Conservation (phyloP, 2,797 vertebrate species). For the Coluber constrictor region DNA sequence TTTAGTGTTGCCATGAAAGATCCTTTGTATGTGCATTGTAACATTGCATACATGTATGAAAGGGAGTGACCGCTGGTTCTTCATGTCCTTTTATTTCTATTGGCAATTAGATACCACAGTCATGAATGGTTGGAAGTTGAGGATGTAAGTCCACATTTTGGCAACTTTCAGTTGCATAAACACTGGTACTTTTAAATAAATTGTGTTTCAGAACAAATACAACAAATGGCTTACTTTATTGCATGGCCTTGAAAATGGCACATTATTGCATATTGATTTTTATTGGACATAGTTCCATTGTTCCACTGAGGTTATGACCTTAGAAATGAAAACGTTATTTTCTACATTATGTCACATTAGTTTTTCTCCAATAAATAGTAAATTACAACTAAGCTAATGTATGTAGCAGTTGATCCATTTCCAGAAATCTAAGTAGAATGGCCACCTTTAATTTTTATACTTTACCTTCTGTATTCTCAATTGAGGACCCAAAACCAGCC, state of each 20-base stretch:
- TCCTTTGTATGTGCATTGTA: not conserved
- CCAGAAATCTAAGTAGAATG: not conserved
- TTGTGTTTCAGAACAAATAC: not conserved
- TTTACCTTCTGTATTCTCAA: not conserved
- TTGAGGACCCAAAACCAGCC: not conserved
- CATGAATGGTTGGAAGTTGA: not conserved
- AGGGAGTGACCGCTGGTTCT: not conserved
- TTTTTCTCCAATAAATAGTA: not conserved
- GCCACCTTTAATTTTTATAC: not conserved
- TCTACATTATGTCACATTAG: not conserved
- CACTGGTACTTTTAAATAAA: not conserved
- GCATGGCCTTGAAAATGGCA: slow-evolving; percentile 20
- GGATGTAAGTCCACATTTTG: not conserved
- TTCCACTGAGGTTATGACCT: slow-evolving; percentile 11
- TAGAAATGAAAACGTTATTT: not conserved
- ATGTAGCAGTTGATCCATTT: not conserved
- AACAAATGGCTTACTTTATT: slow-evolving; percentile 37
- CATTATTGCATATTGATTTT: not conserved
- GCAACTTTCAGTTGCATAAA: not conserved
- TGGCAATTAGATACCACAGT: not conserved
- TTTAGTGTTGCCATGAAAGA: not conserved
- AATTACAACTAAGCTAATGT: not conserved
- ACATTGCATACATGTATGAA: not conserved
- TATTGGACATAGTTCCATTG: not conserved
- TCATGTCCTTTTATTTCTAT: not conserved